A percentile compares a stretch with the other conserved stretches of the same genome.
Conservation (phyloP, 1,140 invertebrate genomes). For the Colletes gigas region DNA sequence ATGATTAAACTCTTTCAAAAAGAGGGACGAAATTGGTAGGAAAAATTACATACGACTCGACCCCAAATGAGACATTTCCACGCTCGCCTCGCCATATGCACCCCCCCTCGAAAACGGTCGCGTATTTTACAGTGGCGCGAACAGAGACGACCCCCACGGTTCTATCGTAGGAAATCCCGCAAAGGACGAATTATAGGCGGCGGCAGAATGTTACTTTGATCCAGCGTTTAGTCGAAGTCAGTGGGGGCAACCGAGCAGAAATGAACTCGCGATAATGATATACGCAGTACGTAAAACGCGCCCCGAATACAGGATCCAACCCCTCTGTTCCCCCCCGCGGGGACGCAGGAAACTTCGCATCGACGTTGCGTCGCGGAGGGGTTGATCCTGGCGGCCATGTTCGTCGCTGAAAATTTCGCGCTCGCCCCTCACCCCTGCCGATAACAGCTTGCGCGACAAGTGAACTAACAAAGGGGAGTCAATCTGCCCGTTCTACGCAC, state of each 20-base stretch:
- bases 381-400: constrained; percentile 56
- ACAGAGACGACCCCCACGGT: neutral
- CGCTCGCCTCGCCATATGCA: neutral
- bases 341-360: constrained; percentile 38
- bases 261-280: constrained; percentile 52
- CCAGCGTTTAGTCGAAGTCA: neutral
- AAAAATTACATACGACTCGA: too few species aligned
- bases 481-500: constrained; percentile 29
- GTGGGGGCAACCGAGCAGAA: constrained; percentile 33
- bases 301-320: constrained; percentile 25
- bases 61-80: neutral
- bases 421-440: constrained; percentile 38
- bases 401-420: constrained; percentile 58
- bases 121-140: neutral
- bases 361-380: constrained; percentile 31
- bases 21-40: too few species aligned
- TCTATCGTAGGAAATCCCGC: constrained; percentile 4
- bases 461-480: constrained; percentile 60
- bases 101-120: neutral
- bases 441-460: constrained; percentile 64
- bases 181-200: constrained; percentile 24
- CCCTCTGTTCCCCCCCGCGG: constrained; percentile 19
- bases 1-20: too few species aligned
- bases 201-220: constrained; percentile 30
- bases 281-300: constrained; percentile 44